A percentile compares a stretch with the other conserved stretches of the same genome.
phyloP scores from a whole-genome alignment of 2,888 invertebrate species.

The Parapristionchus giblindavisi region DNA sequence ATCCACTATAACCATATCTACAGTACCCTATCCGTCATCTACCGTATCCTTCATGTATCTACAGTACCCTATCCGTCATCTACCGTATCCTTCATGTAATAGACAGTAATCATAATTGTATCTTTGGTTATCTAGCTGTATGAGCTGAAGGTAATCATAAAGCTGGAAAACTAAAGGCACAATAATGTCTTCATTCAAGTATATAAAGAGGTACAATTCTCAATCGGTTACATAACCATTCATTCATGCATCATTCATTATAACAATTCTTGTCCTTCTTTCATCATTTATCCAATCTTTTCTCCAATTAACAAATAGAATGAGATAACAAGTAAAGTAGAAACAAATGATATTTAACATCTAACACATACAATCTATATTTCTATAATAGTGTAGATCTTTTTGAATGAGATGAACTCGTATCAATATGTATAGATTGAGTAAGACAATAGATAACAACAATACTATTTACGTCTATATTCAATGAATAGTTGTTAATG shows the following conservation, averaged over 20 bases:
- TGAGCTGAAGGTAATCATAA: constrained; percentile 26
- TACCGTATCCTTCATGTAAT: background rate
- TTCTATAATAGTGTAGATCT: too few species aligned
- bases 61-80: background rate
- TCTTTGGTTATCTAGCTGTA: constrained; percentile 40
- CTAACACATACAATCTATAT: background rate
- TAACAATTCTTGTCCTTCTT: background rate
- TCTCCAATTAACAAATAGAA: too few species aligned
- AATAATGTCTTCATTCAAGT: background rate
- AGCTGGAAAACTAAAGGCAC: constrained; percentile 36
- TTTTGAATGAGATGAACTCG: too few species aligned
- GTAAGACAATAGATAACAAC: background rate
- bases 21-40: background rate
- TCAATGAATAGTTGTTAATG: background rate
- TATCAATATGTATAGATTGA: background rate
- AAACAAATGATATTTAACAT: background rate
- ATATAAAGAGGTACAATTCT: background rate
- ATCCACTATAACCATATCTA: too few species aligned
- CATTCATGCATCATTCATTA: background rate
- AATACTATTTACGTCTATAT: background rate
- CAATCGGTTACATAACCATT: background rate
- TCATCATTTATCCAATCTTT: background rate
- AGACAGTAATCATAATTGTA: constrained; percentile 6
- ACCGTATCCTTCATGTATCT: constrained; percentile 24
- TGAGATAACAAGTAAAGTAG: constrained; percentile 1